Conservation (phyloP, 92 coral and sea anemone genomes). For the Phenganax subtilis region DNA sequence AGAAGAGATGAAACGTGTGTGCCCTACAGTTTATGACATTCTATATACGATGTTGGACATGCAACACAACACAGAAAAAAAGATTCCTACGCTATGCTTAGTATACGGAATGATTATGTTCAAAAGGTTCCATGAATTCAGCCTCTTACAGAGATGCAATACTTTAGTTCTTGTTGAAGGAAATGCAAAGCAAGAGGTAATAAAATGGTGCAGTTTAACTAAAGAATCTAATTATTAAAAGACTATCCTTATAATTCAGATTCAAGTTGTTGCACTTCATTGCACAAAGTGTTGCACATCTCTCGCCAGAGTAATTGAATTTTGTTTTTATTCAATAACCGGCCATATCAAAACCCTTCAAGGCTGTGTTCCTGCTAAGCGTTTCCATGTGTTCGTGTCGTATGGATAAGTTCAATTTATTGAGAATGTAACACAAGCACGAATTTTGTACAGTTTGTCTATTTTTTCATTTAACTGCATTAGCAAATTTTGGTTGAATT, state of each 20-base stretch:
- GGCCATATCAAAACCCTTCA: no score
- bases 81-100: slow-evolving; percentile 30
- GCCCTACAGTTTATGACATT: slow-evolving; percentile 41
- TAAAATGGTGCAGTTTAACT: no score
- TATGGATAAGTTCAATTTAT: no score
- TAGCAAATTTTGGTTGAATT: no score
- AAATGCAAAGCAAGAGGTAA: slow-evolving; percentile 48
- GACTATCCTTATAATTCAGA: not conserved
- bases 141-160: slow-evolving; percentile 40
- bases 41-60: slow-evolving; percentile 40
- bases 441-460: no score
- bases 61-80: slow-evolving; percentile 31
- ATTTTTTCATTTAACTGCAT: no score
- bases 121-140: slow-evolving; percentile 33
- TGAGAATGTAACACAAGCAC: no score
- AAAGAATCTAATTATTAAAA: not conserved
- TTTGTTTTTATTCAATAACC: no score
- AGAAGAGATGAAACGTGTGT: slow-evolving; percentile 40
- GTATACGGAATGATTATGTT: slow-evolving; percentile 46
- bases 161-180: slow-evolving; percentile 39
- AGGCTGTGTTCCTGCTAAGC: no score
- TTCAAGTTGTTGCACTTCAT: not conserved
- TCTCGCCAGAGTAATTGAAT: no score
- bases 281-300: not conserved
- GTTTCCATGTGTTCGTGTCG: no score